Conservation (phyloP, 92 coral and sea anemone genomes). For the Porites rus region DNA sequence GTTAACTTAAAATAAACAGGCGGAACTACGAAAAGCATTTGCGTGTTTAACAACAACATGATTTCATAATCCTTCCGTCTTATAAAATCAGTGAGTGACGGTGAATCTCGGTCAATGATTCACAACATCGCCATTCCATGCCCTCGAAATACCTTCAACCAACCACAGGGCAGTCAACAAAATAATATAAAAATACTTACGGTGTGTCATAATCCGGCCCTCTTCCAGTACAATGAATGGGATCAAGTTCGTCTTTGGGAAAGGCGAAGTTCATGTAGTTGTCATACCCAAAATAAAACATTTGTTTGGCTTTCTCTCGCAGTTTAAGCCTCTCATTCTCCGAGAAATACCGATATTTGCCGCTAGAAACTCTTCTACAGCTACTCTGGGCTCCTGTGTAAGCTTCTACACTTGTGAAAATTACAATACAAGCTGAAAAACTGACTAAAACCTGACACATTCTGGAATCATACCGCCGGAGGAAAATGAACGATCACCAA, state of each 20-base stretch:
- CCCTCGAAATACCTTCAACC: neutral
- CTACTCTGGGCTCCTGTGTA: neutral
- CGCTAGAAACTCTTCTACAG: neutral
- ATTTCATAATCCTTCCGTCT: no score
- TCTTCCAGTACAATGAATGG: slow-evolving; percentile 97
- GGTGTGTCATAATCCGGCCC: slow-evolving; percentile 94
- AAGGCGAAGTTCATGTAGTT: slow-evolving; percentile 96
- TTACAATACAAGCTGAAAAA: slow-evolving; percentile 16
- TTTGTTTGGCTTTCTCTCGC: slow-evolving; percentile 85
- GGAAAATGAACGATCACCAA: slow-evolving; percentile 4
- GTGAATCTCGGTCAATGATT: no score
- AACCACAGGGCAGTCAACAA: neutral
- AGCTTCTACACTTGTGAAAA: neutral
- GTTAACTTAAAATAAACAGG: no score
- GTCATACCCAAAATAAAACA: slow-evolving; percentile 96
- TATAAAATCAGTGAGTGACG: no score
- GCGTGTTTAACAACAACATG: no score
- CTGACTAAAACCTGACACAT: neutral
- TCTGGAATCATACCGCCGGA: slow-evolving; percentile 10
- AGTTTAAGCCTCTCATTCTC: slow-evolving; percentile 84
- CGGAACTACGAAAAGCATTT: no score
- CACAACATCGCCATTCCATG: neutral
- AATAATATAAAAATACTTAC: slow-evolving; percentile 66
- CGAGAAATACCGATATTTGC: slow-evolving; percentile 76
- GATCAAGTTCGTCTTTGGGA: slow-evolving; percentile 95